Evolutionary conservation across 1,140 invertebrate species (phyloP).

Genomic region (Daktulosphaira vitifoliae): DNA sequence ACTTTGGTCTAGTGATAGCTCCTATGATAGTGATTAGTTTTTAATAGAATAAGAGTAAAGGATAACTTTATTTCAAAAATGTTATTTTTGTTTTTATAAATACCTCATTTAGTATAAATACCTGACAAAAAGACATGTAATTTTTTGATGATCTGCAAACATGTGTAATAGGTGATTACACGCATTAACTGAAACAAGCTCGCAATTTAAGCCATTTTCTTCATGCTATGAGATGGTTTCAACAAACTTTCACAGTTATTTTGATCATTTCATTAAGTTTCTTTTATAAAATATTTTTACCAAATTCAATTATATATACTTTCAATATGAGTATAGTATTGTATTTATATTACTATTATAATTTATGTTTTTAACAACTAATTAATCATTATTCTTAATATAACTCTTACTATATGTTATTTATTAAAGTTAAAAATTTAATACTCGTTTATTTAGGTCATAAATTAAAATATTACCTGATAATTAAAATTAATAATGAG

Average conservation of each 20-base stretch:
- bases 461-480: too few relatives aligned
- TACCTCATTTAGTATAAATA: conserved; percentile 32
- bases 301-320: background rate
- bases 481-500: too few relatives aligned
- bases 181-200: conserved; percentile 15
- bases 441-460: too few relatives aligned
- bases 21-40: too few relatives aligned
- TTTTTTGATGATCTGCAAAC: conserved; percentile 25
- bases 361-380: too few relatives aligned
- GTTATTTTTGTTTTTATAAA: conserved; percentile 26
- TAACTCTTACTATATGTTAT: too few relatives aligned
- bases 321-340: background rate
- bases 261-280: conserved; percentile 17
- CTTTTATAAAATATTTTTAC: conserved; percentile 15
- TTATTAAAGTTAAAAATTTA: too few relatives aligned
- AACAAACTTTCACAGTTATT: conserved; percentile 17
- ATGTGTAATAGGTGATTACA: background rate
- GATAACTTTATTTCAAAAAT: conserved; percentile 9
- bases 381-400: too few relatives aligned
- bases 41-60: too few relatives aligned
- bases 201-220: conserved; percentile 23
- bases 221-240: conserved; percentile 28
- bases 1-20: too few relatives aligned
- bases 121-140: conserved; percentile 32
- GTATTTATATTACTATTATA: background rate